Base-by-base conservation (phyloP, 2,888 invertebrate species). In the Phanerotoma sp. region DNA sequence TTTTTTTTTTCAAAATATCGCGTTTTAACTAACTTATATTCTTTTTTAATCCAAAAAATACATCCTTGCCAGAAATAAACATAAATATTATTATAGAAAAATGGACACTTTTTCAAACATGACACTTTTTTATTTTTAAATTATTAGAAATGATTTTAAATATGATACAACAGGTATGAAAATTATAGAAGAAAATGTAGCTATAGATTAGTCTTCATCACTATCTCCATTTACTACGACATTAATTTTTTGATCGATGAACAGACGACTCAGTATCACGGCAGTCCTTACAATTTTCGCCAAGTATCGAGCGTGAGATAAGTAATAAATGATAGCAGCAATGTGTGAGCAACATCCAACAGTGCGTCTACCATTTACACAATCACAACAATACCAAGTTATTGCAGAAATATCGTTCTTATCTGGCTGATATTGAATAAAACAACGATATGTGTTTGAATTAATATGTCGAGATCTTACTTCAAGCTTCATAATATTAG, bases 271-370 rank as follows among this genome's bases (percentile, higher is more conserved):
- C 9, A 57, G 25, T 35, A 57, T 60, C 51, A 56, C 51, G 25
- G 62, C 61, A 25, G 62, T 56, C 35, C 47, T 57, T 6, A 61
- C 46, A 6, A 62, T 57, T 60, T 56, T 50, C 7, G 58, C 50
- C 30, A 53, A 42, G 48, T 63, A 63, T 53, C 59, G 21, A 32
- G 54, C 61, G 45, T 64, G 48, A n/a, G 57, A 46, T 33, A 61
- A 42, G 45, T 57, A 61, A 51, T 62, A 56, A 25, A 59, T 57
- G 13, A 62, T 41, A 0, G 57, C 51, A 30, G 61, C 62, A n/a
- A 59, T 50, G 42, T 62, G 62, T 9, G 58, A 55, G 32, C 62
- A 64, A 42, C 60, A 61, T 11, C 60, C 60, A 42, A 62, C 60
- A 11, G 60, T 62, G 16, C 57, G 32, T n/a, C 32, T 42, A 5